Conservation (phyloP, 2,797 vertebrate genomes). For the Trachurus trachurus region DNA sequence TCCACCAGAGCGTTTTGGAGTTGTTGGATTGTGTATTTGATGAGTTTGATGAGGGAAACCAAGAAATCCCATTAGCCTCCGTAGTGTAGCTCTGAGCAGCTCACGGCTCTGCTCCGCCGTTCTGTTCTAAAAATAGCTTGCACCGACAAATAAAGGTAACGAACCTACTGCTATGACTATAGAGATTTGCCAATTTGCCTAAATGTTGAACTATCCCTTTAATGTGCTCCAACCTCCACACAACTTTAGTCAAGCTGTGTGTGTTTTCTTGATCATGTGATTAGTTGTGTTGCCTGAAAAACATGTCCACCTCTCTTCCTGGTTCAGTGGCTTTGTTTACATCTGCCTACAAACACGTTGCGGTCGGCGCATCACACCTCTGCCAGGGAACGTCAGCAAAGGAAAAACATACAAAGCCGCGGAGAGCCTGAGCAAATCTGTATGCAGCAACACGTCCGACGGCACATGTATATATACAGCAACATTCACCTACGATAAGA, state of each 20-base stretch:
- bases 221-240: not conserved
- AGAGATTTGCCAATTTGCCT: no score
- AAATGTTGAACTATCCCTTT: no score
- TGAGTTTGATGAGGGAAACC: no score
- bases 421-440: slow-evolving; percentile 32
- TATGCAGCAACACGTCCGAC: slow-evolving; percentile 42
- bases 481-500: slow-evolving; percentile 8
- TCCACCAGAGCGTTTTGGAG: no score
- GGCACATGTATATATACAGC: slow-evolving; percentile 29
- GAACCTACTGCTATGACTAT: no score
- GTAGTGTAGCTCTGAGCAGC: no score
- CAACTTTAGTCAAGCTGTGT: slow-evolving; percentile 6
- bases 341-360: slow-evolving; percentile 42
- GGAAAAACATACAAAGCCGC: slow-evolving; percentile 29
- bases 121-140: no score
- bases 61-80: no score
- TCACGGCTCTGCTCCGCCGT: no score
- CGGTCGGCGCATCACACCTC: slow-evolving; percentile 53
- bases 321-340: slow-evolving; percentile 60
- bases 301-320: slow-evolving; percentile 35
- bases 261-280: slow-evolving; percentile 21
- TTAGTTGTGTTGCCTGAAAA: slow-evolving; percentile 52
- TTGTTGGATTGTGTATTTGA: no score
- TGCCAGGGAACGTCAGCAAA: slow-evolving; percentile 35
- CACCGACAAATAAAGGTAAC: no score